Conservation (phyloP, 92 coral and sea anemone genomes). For the Virgularia gustaviana region DNA sequence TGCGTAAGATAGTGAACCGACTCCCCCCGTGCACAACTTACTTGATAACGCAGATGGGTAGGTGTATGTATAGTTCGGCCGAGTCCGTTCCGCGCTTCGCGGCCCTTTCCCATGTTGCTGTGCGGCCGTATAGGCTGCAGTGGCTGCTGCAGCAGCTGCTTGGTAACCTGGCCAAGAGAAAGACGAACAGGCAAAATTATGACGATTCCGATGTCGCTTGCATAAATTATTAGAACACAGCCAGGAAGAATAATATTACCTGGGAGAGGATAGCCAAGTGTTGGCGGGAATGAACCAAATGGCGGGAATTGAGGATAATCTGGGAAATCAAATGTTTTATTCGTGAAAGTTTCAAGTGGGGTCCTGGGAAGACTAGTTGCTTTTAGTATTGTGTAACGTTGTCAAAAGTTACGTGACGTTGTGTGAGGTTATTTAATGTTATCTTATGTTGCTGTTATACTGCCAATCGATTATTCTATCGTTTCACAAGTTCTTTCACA, state of each 20-base stretch:
- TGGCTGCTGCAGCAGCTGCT: conserved; percentile 75
- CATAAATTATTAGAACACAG: neutral
- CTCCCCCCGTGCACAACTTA: no score
- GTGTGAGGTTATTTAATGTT: no score
- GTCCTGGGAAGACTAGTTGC: no score
- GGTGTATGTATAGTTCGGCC: conserved; percentile 22
- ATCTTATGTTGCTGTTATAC: no score
- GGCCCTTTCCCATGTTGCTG: conserved; percentile 70
- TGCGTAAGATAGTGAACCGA: neutral
- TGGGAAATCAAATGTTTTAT: neutral
- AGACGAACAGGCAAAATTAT: conserved; percentile 24
- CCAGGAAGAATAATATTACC: neutral
- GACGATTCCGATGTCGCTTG: neutral
- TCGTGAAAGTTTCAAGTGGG: no score
- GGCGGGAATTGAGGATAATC: conserved; percentile 30
- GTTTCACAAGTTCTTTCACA: no score
- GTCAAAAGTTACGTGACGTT: no score
- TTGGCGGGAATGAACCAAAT: conserved; percentile 14
- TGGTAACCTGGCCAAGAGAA: conserved; percentile 57
- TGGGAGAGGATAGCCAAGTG: conserved; percentile 37
- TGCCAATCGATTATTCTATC: no score
- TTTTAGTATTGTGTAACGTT: no score
- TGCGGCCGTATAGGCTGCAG: conserved; percentile 69
- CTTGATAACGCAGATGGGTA: conserved; percentile 30
- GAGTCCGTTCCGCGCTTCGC: conserved; percentile 46